Evolutionary conservation across 2,113 vertebrate species (phyloP).

Genomic region (Galbula dea): DNA sequence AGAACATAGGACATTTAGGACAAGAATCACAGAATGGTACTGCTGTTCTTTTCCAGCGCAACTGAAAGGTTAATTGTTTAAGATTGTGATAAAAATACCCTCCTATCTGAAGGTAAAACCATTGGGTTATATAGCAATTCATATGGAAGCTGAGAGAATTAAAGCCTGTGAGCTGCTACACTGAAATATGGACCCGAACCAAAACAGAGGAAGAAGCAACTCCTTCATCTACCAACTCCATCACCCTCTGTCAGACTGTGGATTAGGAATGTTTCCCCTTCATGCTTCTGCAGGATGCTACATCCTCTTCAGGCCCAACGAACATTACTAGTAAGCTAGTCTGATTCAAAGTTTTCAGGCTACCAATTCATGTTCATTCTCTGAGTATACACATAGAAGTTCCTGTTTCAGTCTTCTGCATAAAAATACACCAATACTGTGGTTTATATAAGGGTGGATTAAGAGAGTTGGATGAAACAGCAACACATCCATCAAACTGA

Average conservation of each 20-base stretch:
- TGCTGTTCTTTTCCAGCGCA: not conserved
- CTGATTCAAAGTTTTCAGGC: not conserved
- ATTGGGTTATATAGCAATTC: not conserved
- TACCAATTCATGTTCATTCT: not conserved
- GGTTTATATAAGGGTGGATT: slow-evolving; percentile 29
- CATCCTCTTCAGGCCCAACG: not conserved
- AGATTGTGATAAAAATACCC: not conserved
- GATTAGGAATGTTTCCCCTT: not conserved
- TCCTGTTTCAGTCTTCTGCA: not conserved
- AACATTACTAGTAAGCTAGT: not conserved
- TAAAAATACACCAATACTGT: not conserved
- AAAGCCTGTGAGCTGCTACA: not conserved
- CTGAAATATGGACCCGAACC: not conserved
- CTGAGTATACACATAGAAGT: not conserved
- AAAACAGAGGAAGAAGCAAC: not conserved
- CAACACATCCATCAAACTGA: slow-evolving; percentile 32
- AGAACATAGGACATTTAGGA: not conserved
- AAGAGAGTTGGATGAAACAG: slow-evolving; percentile 8
- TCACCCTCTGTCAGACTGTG: not conserved
- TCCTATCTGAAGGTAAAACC: not conserved
- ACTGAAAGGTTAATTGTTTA: not conserved
- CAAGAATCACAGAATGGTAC: not conserved
- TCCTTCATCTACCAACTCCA: not conserved
- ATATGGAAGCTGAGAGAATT: rapidly evolving
- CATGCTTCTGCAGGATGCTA: not conserved